Evolutionary conservation across 2,888 invertebrate species (phyloP).

Genomic region (Melanophora roralis): DNA sequence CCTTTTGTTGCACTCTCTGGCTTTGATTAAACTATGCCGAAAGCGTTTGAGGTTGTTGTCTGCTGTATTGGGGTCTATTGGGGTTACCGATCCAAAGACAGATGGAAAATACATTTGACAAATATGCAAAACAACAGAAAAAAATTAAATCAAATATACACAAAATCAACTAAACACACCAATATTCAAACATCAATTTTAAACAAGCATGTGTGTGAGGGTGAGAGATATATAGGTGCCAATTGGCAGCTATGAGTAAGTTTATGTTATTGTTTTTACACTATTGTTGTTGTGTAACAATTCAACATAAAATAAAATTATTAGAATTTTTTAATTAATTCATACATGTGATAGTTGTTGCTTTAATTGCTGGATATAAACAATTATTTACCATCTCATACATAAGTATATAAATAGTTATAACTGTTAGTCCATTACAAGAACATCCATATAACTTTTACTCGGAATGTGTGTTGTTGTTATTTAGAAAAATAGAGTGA

Average conservation of each 20-base stretch:
- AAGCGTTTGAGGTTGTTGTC: conserved; percentile 45
- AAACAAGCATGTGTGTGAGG: not conserved
- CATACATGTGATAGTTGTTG: conserved; percentile 17
- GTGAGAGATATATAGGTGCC: too few species aligned
- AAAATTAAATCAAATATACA: conserved; percentile 41
- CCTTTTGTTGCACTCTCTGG: conserved; percentile 59
- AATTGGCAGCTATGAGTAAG: conserved; percentile 28
- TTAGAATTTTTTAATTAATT: conserved; percentile 57
- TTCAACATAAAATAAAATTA: conserved; percentile 53
- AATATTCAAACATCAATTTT: conserved; percentile 52
- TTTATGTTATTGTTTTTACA: too few species aligned
- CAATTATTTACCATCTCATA: not conserved
- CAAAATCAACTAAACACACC: conserved; percentile 5
- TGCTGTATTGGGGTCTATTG: conserved; percentile 58
- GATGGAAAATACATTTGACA: conserved; percentile 38
- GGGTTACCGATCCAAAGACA: conserved; percentile 52
- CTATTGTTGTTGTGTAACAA: conserved; percentile 1
- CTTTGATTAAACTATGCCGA: conserved; percentile 62
- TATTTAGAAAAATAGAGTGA: conserved; percentile 24
- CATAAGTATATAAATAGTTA: too few species aligned
- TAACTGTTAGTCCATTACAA: too few species aligned
- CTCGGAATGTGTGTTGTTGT: not conserved
- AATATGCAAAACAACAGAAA: conserved; percentile 3
- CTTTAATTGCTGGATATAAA: not conserved
- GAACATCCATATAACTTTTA: too few species aligned